phyloP scores from a whole-genome alignment of 2,113 vertebrate genomes.

The Lipophrys pholis region DNA sequence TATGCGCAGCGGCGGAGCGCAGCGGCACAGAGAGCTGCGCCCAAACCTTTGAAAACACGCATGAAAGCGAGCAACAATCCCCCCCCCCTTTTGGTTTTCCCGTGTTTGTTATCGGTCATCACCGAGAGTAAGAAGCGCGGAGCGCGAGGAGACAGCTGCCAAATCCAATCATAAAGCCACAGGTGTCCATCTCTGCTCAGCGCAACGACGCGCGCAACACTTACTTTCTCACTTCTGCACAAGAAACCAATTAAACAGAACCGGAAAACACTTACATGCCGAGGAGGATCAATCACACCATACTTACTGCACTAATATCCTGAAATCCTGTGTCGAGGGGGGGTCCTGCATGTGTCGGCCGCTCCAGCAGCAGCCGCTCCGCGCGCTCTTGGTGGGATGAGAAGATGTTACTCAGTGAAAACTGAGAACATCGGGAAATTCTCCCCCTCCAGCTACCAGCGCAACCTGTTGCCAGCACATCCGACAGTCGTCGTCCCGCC shows the following conservation, averaged over 20 bases:
- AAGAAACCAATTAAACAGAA: not conserved
- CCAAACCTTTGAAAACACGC: not conserved
- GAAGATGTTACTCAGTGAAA: slow-evolving; percentile 47
- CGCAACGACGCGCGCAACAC: slow-evolving; percentile 1
- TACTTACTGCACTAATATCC: not conserved
- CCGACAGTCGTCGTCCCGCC: slow-evolving; percentile 61
- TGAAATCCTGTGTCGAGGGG: not conserved
- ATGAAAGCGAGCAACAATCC: slow-evolving; percentile 2
- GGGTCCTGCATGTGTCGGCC: not conserved
- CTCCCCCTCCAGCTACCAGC: slow-evolving; percentile 22
- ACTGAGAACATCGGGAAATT: slow-evolving; percentile 39
- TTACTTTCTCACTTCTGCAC: not conserved
- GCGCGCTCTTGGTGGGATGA: not conserved
- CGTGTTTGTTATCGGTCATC: not conserved
- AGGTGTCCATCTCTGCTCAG: slow-evolving; percentile 64
- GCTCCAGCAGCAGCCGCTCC: no score
- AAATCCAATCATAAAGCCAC: slow-evolving; percentile 61
- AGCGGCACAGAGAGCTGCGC: not conserved
- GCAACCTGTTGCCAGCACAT: slow-evolving; percentile 84
- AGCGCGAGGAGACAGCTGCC: slow-evolving; percentile 3
- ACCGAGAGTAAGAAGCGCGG: slow-evolving; percentile 11
- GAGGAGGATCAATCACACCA: not conserved
- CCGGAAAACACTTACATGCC: not conserved
- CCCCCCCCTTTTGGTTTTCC: no score
- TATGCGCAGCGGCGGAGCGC: slow-evolving; percentile 22